These are phyloP conservation scores for Apamea monoglypha DNA, from an alignment of 2,888 invertebrate species.

Conservation along the genomic window DNA sequence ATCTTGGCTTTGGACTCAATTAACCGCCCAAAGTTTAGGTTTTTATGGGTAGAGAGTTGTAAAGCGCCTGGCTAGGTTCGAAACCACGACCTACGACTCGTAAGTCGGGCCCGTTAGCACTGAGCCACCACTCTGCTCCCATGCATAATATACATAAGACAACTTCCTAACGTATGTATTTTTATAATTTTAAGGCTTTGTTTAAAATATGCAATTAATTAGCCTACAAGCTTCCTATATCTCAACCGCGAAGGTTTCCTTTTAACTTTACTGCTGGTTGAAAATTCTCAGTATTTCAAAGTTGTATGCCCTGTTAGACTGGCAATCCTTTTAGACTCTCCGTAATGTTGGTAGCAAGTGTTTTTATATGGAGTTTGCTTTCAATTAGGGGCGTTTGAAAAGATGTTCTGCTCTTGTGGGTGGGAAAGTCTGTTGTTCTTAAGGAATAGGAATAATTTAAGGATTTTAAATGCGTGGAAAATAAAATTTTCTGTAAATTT, in stretches of 20 bases:
- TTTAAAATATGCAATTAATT: constrained; percentile 23
- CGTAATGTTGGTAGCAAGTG: constrained; percentile 31
- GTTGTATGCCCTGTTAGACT: constrained; percentile 33
- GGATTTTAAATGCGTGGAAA: background rate
- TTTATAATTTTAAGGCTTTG: background rate
- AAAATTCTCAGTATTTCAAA: constrained; percentile 22
- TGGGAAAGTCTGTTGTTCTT: background rate
- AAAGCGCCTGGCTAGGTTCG: no score
- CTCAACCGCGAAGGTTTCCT: constrained; percentile 18
- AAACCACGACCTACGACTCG: no score
- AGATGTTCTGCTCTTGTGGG: constrained; percentile 11
- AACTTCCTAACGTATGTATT: background rate
- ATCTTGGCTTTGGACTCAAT: no score
- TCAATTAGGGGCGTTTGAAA: constrained; percentile 46
- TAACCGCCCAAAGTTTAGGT: no score
- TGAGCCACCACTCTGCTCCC: no score
- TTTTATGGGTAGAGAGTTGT: no score
- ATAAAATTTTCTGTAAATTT: background rate
- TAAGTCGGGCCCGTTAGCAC: no score
- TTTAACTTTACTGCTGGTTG: constrained; percentile 15
- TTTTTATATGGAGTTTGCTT: constrained; percentile 46
- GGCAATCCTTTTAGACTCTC: constrained; percentile 54
- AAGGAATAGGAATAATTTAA: background rate
- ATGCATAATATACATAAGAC: no score
- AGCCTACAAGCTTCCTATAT: constrained; percentile 35